Base-by-base conservation (phyloP, 2,888 invertebrate genomes). In the Epinotia brunnichana region DNA sequence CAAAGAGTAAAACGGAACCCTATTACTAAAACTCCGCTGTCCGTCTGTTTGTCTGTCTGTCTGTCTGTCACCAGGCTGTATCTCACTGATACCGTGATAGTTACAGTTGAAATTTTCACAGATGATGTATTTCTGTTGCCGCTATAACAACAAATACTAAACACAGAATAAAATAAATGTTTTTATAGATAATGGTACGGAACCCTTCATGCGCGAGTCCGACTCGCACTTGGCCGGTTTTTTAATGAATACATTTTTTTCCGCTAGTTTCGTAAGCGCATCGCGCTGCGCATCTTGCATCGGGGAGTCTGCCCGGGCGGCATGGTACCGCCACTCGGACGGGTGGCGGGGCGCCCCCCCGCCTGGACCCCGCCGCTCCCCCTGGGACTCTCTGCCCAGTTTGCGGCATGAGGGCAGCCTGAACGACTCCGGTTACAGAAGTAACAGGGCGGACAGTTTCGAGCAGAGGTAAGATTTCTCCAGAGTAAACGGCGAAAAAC, bases 251-350 rank as follows among this genome's bases (percentile, higher is more conserved):
- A 11, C 44, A 15, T 48, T 5, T 44, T 73, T 74, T 76, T 80
- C 73, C 77, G n/a, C 68, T 84, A 94, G 94, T 82, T 94, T 93
- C 83, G 94, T 93, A 79, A 94, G 94, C 73, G 94, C 95, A 74
- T 95, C 95, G 51, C 94, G 97, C 79, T 97, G 97, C 85, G 96
- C 97, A 75, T 97, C 97, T 62, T 97, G 97, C 90, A 96, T 97
- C 88, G 97, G 97, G n/a, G 97, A 97, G 90, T 97, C 97, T 29
- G 97, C 97, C 75, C 95, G 97, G 39, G 96, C 97, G 75, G 97
- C 97, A 81, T 97, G 97, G 97, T 97, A 97, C 92, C 95, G 97
- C 17, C 97, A 97, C 90, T 97, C 97, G 54, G 97, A 97, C 84
- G 97, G 97, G 61, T 97, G 97, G 97, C 95, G 94, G 73, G 94